phyloP scores from a whole-genome alignment of 1,140 invertebrate species.

The Acromyrmex charruanus region DNA sequence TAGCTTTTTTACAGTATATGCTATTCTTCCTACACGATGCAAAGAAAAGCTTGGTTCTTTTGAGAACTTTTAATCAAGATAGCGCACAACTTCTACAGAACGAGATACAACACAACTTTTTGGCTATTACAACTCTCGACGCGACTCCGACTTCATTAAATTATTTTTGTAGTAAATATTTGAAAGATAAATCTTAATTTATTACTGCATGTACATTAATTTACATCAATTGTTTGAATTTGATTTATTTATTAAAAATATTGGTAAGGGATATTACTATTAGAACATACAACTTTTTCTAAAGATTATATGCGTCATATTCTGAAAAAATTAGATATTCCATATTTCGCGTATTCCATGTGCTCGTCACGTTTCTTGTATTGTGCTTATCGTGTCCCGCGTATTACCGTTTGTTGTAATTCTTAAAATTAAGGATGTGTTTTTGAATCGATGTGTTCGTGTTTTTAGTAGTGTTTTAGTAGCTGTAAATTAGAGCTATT shows the following conservation, averaged over 20 bases:
- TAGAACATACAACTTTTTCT: background rate
- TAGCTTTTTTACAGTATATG: background rate
- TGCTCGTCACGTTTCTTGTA: background rate
- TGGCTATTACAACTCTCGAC: background rate
- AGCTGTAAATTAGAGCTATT: conserved; percentile 28
- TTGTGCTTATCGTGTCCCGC: background rate
- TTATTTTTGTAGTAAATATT: background rate
- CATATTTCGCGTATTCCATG: background rate
- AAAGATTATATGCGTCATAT: conserved; percentile 1
- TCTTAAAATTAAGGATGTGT: conserved; percentile 5
- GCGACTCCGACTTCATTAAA: background rate
- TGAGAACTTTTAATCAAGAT: conserved; percentile 25
- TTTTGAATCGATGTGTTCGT: background rate
- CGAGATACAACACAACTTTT: background rate
- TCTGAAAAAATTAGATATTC: conserved; percentile 6
- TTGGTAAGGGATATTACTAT: background rate
- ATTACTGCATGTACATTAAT: background rate
- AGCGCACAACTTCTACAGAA: background rate
- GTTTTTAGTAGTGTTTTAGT: background rate
- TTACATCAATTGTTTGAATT: background rate
- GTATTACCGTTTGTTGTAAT: background rate
- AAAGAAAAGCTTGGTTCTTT: conserved; percentile 6
- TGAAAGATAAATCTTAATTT: conserved; percentile 14
- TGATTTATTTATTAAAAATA: conserved; percentile 1
- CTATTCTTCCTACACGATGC: background rate